Base-by-base conservation (phyloP, 2,888 invertebrate genomes). In the Glaucopsyche alexis region DNA sequence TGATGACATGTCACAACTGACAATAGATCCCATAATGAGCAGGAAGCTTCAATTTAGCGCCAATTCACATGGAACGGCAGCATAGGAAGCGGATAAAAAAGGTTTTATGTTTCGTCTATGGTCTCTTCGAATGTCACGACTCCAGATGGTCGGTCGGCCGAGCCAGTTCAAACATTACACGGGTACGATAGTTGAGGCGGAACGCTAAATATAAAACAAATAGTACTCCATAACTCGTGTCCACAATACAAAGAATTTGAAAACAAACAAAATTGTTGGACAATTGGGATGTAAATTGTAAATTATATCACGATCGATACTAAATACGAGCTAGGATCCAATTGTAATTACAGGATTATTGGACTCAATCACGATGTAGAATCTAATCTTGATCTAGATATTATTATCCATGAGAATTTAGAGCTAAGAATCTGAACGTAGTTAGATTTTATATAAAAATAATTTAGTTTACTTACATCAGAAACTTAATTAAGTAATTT, bases 141-240 rank as follows among this genome's bases (percentile, higher is more conserved):
- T 87, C 90, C 93, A 92, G 92, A 92, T 92, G 93, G 90, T 83
- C 85, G 87, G 83, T 82, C 79, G 82, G 83, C 82, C 84, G 87
- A 86, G 91, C 92, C 89, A 91, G 86, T 85, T 87, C 83, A 90
- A 91, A 91, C 89, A 91, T 93, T 91, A 92, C 93, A 88, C 90
- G 87, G 90, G 90, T 87, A 87, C 89, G 87, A 90, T 88, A 91
- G 91, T 91, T 91, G 90, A 91, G 89, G 89, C 87, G 83, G 86
- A 84, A 89, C 91, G 93, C 92, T 93, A 93, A 93, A 91, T 85
- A 91, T 87, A 89, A 90, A 85, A 87, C 91, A 93, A 93, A 92
- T 84, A 93, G 80, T 85, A 77, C 78, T 76, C 85, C 84, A 81
- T 85, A 84, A 76, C 83, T 84, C 85, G 81, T 85, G 87, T 87